A percentile compares a stretch with the other conserved stretches of the same genome.
phyloP scores from a whole-genome alignment of 2,113 vertebrate species.

The Centrocercus urophasianus region DNA sequence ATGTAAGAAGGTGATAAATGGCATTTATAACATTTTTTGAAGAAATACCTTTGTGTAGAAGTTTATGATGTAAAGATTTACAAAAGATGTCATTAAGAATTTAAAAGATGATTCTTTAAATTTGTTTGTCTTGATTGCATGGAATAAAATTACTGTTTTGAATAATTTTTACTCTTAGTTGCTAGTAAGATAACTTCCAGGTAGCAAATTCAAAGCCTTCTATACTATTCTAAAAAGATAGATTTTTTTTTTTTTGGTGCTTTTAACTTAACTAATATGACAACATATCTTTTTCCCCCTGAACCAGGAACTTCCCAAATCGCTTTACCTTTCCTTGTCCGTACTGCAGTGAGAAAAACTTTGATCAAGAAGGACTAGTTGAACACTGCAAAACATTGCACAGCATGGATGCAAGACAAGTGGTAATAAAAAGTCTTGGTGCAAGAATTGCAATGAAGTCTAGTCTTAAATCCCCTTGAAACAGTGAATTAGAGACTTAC shows the following conservation, averaged over 20 bases:
- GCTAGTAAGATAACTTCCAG: not conserved
- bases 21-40: not conserved
- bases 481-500: not conserved
- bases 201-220: not conserved
- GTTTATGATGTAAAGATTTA: not conserved
- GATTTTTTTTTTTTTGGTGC: not conserved
- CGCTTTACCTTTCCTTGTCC: constrained; percentile 96
- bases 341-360: constrained; percentile 92
- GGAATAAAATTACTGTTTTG: not conserved
- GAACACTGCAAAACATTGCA: constrained; percentile 94
- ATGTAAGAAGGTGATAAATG: not conserved
- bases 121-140: not conserved
- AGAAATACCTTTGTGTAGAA: not conserved
- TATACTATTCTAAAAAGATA: not conserved
- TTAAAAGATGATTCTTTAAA: not conserved
- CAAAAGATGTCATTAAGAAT: not conserved
- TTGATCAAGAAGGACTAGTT: constrained; percentile 94
- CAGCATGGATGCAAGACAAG: constrained; percentile 88
- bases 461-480: constrained; percentile 25
- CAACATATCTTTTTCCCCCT: not conserved
- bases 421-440: constrained; percentile 78
- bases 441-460: not conserved
- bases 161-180: not conserved
- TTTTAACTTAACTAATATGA: not conserved
- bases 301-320: constrained; percentile 89